These are phyloP conservation scores for Seira musarum DNA, from an alignment of 2,888 invertebrate genomes.

Conservation along the genomic window DNA sequence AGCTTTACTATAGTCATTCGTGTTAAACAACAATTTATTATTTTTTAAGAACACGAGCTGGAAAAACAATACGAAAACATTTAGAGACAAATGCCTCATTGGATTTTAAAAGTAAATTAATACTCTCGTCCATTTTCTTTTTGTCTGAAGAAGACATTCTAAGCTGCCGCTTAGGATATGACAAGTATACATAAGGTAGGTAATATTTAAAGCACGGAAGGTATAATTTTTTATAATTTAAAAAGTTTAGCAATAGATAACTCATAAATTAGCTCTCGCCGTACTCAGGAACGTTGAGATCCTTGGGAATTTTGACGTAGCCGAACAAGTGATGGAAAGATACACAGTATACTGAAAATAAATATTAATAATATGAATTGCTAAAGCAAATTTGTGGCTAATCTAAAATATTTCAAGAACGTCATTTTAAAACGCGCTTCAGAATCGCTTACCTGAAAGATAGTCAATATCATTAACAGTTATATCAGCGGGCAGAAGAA, in stretches of 20 bases:
- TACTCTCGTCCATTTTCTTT: neutral
- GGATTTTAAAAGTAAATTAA: neutral
- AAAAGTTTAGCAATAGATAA: neutral
- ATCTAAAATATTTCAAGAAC: too few species aligned
- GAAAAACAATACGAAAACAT: neutral
- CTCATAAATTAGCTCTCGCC: constrained; percentile 25
- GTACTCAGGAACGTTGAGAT: constrained; percentile 83
- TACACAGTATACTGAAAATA: constrained; percentile 84
- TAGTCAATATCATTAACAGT: constrained; percentile 94
- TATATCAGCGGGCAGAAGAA: constrained; percentile 86
- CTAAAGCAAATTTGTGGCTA: too few species aligned
- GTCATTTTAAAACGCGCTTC: neutral
- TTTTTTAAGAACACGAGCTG: constrained; percentile 7
- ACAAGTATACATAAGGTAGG: constrained; percentile 25
- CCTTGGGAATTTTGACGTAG: constrained; percentile 88
- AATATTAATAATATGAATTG: too few species aligned
- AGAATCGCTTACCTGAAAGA: constrained; percentile 76
- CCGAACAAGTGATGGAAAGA: constrained; percentile 91
- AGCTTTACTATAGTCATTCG: too few species aligned
- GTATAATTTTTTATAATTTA: neutral
- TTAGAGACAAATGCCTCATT: neutral
- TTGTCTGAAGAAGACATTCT: neutral
- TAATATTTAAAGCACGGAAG: too few species aligned
- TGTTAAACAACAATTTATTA: neutral
- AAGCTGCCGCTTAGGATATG: neutral